These are phyloP conservation scores for Buphagus erythrorhynchus DNA, from an alignment of 2,797 vertebrate species.

Conservation along the genomic window DNA sequence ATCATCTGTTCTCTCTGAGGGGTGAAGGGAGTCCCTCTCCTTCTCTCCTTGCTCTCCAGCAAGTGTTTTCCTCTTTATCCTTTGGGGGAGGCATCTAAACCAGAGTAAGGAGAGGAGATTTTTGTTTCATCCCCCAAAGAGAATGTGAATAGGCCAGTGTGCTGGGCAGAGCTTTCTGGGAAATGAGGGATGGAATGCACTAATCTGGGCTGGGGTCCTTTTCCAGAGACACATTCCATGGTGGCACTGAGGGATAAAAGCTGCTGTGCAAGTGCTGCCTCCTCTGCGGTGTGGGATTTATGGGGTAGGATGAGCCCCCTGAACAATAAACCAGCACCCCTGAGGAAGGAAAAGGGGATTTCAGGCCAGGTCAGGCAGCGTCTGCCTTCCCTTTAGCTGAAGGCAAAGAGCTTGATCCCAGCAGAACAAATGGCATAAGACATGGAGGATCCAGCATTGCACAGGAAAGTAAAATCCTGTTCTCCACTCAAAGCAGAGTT, in stretches of 20 bases:
- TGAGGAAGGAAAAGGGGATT: neutral
- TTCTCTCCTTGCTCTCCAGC: neutral
- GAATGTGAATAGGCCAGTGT: neutral
- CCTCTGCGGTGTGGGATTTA: neutral
- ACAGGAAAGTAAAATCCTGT: conserved; percentile 11
- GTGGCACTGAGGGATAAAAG: neutral
- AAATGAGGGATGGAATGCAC: neutral
- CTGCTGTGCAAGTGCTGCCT: neutral
- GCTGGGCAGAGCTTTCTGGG: neutral
- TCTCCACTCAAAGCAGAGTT: neutral
- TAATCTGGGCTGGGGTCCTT: neutral
- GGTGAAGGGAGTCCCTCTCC: neutral
- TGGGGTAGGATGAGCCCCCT: neutral
- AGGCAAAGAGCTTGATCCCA: conserved; percentile 34
- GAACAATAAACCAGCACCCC: neutral
- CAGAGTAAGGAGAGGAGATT: neutral
- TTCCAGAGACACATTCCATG: neutral
- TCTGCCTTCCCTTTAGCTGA: neutral
- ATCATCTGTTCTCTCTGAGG: neutral
- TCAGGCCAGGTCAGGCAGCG: neutral
- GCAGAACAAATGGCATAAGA: conserved; percentile 44
- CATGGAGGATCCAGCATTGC: neutral
- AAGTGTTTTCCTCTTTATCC: neutral
- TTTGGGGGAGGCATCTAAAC: neutral
- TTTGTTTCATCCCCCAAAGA: neutral